Evolutionary conservation across 1,140 invertebrate genomes (phyloP), one percentile per base, ranked within the genome.

Genomic region (Aphelinus atriplicis): DNA sequence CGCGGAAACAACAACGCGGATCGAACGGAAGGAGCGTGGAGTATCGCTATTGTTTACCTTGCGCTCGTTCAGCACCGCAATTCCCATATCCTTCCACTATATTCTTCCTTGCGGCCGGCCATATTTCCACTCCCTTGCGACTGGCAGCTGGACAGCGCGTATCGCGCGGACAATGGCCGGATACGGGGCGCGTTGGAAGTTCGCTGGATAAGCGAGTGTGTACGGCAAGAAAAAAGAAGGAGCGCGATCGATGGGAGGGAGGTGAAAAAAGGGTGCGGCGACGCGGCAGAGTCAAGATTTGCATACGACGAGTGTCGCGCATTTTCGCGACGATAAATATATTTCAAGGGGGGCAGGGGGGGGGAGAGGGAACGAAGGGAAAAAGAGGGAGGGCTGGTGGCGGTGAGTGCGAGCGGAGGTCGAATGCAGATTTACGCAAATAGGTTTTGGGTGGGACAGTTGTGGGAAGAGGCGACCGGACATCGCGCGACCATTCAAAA

Each of bases 361-460:
- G 2, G 63, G 10, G 26, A 26, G 26, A 26, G 26, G 26, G 26
- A 26, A 26, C 26, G 26, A 26, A 26, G 26, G 26, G 26, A 42
- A 56, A 3, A n/a, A 50, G 53, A 56, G 56, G 56, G 56, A 64
- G 55, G 26, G 26, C 45, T 3, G n/a, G 2, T 45, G 26, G 60
- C 42, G 45, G 9, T 71, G 58, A 75, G 68, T 75, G 76, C 75
- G 78, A 69, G 65, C 71, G 77, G 70, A 78, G 83, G 69, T 81
- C 81, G 76, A 82, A 83, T 83, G 82, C 80, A 85, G 82, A 85
- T 84, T 84, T 81, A 84, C 81, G 81, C 79, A 81, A 83, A 83
- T 80, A 82, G 81, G 78, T 81, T 82, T 81, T 79, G 77, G 66
- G 66, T 78, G 67, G 50, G 64, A 76, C 58, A 75, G 73, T 42